Percentiles rank a stretch among this genome's conserved stretches.
These are phyloP conservation scores for Pogonognathellus flavescens DNA, from an alignment of 1,140 invertebrate species.

Conservation along the genomic window DNA sequence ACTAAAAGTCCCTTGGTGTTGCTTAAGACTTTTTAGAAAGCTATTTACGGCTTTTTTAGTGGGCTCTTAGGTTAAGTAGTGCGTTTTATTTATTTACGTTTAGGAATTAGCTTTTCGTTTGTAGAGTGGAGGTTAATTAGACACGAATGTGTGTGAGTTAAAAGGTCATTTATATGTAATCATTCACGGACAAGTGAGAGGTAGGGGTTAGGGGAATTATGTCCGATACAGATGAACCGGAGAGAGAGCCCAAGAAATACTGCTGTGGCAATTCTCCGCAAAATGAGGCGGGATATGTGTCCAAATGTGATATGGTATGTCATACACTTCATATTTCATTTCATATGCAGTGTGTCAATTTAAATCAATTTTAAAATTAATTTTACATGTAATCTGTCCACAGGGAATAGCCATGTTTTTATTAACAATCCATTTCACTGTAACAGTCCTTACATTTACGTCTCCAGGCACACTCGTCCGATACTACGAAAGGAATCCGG, in stretches of 20 bases:
- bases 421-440: not conserved
- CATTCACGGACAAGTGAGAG: too few relatives aligned
- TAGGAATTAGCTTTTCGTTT: too few relatives aligned
- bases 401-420: not conserved
- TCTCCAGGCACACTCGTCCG: not conserved
- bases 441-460: slow-evolving; percentile 31
- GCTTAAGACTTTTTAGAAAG: too few relatives aligned
- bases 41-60: too few relatives aligned
- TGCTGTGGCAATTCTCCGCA: slow-evolving; percentile 59
- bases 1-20: too few relatives aligned
- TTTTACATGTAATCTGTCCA: not conserved
- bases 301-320: slow-evolving; percentile 62
- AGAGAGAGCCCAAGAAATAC: slow-evolving; percentile 54
- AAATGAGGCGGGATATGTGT: slow-evolving; percentile 59
- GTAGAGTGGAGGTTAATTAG: too few relatives aligned
- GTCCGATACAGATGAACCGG: slow-evolving; percentile 42
- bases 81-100: too few relatives aligned
- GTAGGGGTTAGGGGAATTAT: not conserved
- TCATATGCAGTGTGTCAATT: not conserved
- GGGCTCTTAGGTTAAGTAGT: too few relatives aligned
- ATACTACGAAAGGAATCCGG: not conserved
- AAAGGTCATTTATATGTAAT: too few relatives aligned
- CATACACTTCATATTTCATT: not conserved
- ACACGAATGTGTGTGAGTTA: too few relatives aligned
- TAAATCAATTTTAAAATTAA: not conserved